These are phyloP conservation scores for Eolophus roseicapilla DNA, from an alignment of 2,113 vertebrate species.

Conservation along the genomic window DNA sequence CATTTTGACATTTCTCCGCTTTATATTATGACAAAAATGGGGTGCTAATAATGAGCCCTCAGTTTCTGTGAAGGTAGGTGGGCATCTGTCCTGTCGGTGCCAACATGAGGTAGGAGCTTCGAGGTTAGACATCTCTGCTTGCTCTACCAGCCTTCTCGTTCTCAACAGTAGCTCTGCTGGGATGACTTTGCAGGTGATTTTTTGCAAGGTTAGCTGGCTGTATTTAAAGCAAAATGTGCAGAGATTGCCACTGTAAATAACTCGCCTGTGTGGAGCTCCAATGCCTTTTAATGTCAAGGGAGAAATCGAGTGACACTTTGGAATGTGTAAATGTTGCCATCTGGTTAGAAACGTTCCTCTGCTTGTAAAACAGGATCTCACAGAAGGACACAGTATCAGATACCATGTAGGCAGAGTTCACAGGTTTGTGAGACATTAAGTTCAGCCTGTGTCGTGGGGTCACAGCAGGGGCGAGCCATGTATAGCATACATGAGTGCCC, in stretches of 20 bases:
- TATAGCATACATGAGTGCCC: not conserved
- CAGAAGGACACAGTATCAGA: not conserved
- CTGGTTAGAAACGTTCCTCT: not conserved
- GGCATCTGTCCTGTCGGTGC: not conserved
- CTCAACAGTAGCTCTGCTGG: not conserved
- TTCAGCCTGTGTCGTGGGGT: not conserved
- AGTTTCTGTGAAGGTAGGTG: not conserved
- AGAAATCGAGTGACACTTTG: not conserved
- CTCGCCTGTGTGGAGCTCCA: not conserved
- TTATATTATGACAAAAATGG: not conserved
- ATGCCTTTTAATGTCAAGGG: not conserved
- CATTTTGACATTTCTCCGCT: accelerated
- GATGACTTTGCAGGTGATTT: not conserved
- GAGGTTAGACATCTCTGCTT: not conserved
- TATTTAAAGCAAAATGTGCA: not conserved
- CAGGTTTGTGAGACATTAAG: not conserved
- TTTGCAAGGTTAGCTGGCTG: not conserved
- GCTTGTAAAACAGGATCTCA: not conserved
- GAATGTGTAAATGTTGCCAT: not conserved
- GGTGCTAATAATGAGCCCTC: not conserved
- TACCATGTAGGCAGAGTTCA: not conserved
- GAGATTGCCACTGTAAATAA: not conserved
- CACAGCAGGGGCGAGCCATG: not conserved
- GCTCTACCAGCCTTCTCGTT: not conserved
- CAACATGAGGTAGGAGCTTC: accelerated